Evolutionary conservation across 1,140 invertebrate genomes (phyloP), one percentile per base, ranked within the genome.

Genomic region (Camponotus vicinus): DNA sequence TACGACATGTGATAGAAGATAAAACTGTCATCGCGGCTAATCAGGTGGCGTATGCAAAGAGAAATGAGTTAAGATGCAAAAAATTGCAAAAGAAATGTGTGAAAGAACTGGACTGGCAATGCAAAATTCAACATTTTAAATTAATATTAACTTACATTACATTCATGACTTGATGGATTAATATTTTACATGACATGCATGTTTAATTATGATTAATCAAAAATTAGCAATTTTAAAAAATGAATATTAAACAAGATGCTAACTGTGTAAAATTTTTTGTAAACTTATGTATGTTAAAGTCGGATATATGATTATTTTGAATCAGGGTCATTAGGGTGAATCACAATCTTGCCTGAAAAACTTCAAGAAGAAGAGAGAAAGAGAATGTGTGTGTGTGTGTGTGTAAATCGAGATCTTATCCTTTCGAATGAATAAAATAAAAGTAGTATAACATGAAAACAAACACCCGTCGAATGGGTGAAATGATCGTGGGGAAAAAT

Each of bases 401-500:
- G 49, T 52, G 4, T 52, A 18, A 52, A 52, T 52, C 49, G 49
- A 15, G 66, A 52, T 80, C 78, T 61, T 75, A 42, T 71, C 55
- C 40, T 73, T 37, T 49, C 32, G 55, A 75, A 75, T 37, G 69
- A 49, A 55, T 83, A 83, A 83, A 83, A 83, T 73, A 73, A 83
- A 73, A 18, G 27, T 57, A 27, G n/a, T 32, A 70, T 42, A 40
- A 79, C 21, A 49, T 27, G 71, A 87, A 87, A 87, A 78, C 84
- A 86, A 87, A 87, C 73, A 87, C 61, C 42, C 49, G 61, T 85
- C 49, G 45, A 73, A 61, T 66, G 64, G 59, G 42, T 78, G 66
- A 86, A 63, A 80, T 42, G 66, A 78, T 80, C 8, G 42, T 3
- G 52, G 13, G 40, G 40, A 52, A 52, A 45, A 85, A 85, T 59